Evolutionary conservation across 2,113 vertebrate genomes (phyloP), one percentile per base, ranked within the genome.

Genomic region (Megalops atlanticus): DNA sequence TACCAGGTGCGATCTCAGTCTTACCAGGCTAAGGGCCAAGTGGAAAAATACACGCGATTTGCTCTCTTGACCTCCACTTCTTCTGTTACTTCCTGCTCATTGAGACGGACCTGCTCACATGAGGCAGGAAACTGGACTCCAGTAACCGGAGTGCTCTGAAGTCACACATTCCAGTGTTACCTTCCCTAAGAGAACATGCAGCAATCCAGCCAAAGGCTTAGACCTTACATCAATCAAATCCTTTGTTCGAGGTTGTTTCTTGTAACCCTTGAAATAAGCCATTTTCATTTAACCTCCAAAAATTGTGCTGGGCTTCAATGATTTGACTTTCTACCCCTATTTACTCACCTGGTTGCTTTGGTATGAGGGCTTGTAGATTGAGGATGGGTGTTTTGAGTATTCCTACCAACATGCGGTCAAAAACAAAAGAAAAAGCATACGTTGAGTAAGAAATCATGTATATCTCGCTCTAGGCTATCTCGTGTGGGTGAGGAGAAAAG

Each of bases 31-130:
- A 87, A 8, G 18, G 85, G 86, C 85, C 87, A 85, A 89, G 85
- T 91, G 91, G 91, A 92, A 92, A 92, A 84, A 91, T 72, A 89
- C 87, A 88, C 80, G 79, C 84, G 83, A 80, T 80, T 82, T 75
- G 52, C 64, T 88, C 82, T 83, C 74, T 75, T 87, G 84, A 87
- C 88, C 88, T 88, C 74, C 77, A 73, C 47, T 35, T 87, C 84
- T 85, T 80, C 78, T 79, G 86, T 87, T 88, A 84, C 87, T 82
- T 84, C 82, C 84, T 85, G 79, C 27, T 81, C 54, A 52, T 72
- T 35, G 12, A 72, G 69, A 49, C 80, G 77, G 84, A 35, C 73
- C 79, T 45, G 40, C 70, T 85, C 76, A 84, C 18, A 52, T 82
- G 58, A 82, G 81, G 81, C 72, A 83, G 81, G 85, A 85, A 88